phyloP scores from a whole-genome alignment of 1,140 invertebrate species.

The Scaptomyza hsui region DNA sequence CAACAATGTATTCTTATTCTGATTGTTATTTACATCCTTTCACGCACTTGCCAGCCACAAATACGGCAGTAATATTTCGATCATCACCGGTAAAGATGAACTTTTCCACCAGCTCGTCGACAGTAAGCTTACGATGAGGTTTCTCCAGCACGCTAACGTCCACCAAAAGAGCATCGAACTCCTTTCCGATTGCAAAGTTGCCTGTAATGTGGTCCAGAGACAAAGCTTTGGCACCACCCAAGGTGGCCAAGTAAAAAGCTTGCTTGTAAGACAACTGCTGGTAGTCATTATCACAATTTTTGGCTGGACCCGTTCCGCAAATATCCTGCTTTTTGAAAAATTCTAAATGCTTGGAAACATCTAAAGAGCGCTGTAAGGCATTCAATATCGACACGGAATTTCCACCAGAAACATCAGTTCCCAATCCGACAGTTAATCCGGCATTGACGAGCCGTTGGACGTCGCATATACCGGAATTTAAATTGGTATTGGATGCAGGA shows the following conservation, averaged over 20 bases:
- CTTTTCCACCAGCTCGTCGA: conserved; percentile 89
- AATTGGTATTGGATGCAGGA: conserved; percentile 92
- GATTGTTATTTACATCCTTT: conserved; percentile 55
- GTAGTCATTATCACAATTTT: conserved; percentile 51
- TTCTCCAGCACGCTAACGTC: conserved; percentile 86
- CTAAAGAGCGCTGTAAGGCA: conserved; percentile 89
- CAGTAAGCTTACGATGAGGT: conserved; percentile 46
- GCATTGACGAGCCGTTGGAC: conserved; percentile 87
- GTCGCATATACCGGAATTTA: conserved; percentile 94
- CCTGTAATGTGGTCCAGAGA: conserved; percentile 89
- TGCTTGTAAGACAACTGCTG: conserved; percentile 89
- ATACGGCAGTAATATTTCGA: conserved; percentile 91
- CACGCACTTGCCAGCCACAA: conserved; percentile 88
- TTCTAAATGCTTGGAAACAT: conserved; percentile 89
- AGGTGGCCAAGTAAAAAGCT: conserved; percentile 92
- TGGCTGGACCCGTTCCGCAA: conserved; percentile 51
- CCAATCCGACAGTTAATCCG: conserved; percentile 91
- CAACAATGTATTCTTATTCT: conserved; percentile 12
- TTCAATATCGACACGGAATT: conserved; percentile 91
- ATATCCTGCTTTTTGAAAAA: conserved; percentile 83
- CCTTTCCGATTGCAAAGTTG: conserved; percentile 91
- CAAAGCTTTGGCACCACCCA: conserved; percentile 93
- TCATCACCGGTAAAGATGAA: conserved; percentile 94
- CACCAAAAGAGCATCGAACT: conserved; percentile 93
- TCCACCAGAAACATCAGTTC: conserved; percentile 95